Evolutionary conservation across 1,140 invertebrate species (phyloP), one percentile per base, ranked within the genome.

Genomic region (Marisa cornuarietis): DNA sequence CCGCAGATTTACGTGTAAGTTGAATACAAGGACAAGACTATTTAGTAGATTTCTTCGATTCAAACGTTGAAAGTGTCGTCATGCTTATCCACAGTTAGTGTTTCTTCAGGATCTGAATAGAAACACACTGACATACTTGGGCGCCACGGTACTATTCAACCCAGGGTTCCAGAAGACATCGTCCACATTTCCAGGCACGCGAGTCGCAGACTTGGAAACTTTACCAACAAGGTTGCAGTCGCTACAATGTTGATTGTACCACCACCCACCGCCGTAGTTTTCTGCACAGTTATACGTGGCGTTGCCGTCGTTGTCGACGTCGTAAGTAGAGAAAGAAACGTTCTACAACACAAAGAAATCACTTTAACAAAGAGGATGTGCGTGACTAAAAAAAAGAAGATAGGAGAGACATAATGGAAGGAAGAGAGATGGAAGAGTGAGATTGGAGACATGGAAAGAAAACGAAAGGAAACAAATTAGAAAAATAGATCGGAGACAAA

Each of bases 261-360:
- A 81, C 74, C 79, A 69, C 11, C 79, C 79, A n/a, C 24, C 58
- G 31, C 54, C 66, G 24, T 72, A 72, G 26, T 71, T 54, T 10
- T 54, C 61, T 18, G 79, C 66, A 42, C 79, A 81, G 79, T 72
- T 81, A 13, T 52, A 42, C 65, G n/a, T 71, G 68, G 18, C 26
- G 61, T 77, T 72, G 68, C 52, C 75, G 68, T 81, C 79, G 75
- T 81, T 81, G 75, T 81, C 79, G 20, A 13, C n/a, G 63, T 81
- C 79, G 68, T 81, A 77, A 13, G 79, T 72, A 20, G 71, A 74
- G 75, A 81, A 81, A 22, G 74, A 58, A 4, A 74, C 16, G 22
- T 77, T 51, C 76, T 77, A 63, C 24, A 20, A 52, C 31, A 42
- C 1, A 31, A 4, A 71, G 16, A 71, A 71, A 42, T 42, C 31